phyloP scores from a whole-genome alignment of 2,888 invertebrate species.

The Rutpela maculata region DNA sequence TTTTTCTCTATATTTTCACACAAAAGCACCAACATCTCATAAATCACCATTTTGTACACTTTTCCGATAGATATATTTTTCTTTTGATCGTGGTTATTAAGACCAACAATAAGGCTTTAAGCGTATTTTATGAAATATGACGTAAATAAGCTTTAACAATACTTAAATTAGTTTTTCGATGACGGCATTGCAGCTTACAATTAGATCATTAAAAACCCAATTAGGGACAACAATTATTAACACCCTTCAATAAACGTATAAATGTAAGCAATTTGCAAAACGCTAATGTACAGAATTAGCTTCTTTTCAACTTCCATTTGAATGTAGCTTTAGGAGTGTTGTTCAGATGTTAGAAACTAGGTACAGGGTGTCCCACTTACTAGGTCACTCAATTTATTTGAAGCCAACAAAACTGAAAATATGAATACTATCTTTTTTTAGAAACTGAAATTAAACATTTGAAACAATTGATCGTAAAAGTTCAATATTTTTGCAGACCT shows the following conservation, averaged over 20 bases:
- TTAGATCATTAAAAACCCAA: conserved; percentile 4
- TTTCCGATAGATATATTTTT: too few relatives aligned
- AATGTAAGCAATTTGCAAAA: conserved; percentile 39
- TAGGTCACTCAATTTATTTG: not conserved
- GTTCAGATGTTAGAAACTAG: not conserved
- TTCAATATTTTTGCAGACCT: too few relatives aligned
- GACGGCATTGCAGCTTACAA: not conserved
- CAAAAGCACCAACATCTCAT: too few relatives aligned
- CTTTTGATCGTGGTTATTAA: too few relatives aligned
- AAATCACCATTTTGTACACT: too few relatives aligned
- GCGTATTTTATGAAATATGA: not conserved
- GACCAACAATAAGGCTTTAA: not conserved
- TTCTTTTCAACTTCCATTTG: conserved; percentile 27
- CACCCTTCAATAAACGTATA: conserved; percentile 15
- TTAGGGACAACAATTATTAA: not conserved
- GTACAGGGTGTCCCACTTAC: not conserved
- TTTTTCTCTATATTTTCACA: too few relatives aligned
- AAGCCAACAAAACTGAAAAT: too few relatives aligned
- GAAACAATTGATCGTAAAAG: too few relatives aligned
- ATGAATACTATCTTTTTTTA: too few relatives aligned
- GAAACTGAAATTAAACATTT: too few relatives aligned
- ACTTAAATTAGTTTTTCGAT: not conserved
- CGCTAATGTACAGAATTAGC: conserved; percentile 14
- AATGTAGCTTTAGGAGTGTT: conserved; percentile 24
- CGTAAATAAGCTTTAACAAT: not conserved